Evolutionary conservation across 37 sponge, comb jelly and placozoan species (phyloP).

Genomic region (Diacarnus erythraeanus): DNA sequence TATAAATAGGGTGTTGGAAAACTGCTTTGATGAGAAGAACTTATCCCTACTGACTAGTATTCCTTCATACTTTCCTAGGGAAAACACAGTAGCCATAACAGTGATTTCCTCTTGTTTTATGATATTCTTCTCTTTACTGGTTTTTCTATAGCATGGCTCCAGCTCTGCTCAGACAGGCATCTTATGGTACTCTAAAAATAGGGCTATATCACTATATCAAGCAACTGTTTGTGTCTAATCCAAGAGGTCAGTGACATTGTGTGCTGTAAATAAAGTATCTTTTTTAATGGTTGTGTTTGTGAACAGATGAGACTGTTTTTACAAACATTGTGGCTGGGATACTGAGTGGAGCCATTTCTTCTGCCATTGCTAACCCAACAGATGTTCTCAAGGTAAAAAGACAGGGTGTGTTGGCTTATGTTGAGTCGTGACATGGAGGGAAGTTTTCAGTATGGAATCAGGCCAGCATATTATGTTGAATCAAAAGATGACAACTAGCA

Average conservation of each 20-base stretch:
- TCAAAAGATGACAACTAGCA: too few species aligned
- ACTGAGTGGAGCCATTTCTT: constrained; percentile 74
- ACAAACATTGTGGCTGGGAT: constrained; percentile 76
- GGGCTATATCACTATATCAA: constrained; percentile 85
- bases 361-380: constrained; percentile 88
- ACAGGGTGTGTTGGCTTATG: background rate
- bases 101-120: too few species aligned
- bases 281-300: background rate
- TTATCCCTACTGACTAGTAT: too few species aligned
- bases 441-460: background rate
- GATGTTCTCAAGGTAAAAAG: constrained; percentile 84
- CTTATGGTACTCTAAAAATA: constrained; percentile 91
- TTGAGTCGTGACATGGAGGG: background rate
- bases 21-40: too few species aligned
- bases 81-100: too few species aligned
- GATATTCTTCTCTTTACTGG: too few species aligned
- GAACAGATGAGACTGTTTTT: constrained; percentile 55
- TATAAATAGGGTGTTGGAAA: too few species aligned
- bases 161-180: constrained; percentile 84
- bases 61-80: too few species aligned
- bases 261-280: background rate
- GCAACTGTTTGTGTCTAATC: constrained; percentile 23
- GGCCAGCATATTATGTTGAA: too few species aligned
- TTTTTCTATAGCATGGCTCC: constrained; percentile 68
- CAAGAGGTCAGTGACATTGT: constrained; percentile 31